Percentiles rank a stretch among this genome's conserved stretches.
These are phyloP conservation scores for Onychostruthus taczanowskii DNA, from an alignment of 2,113 vertebrate genomes.

Conservation along the genomic window DNA sequence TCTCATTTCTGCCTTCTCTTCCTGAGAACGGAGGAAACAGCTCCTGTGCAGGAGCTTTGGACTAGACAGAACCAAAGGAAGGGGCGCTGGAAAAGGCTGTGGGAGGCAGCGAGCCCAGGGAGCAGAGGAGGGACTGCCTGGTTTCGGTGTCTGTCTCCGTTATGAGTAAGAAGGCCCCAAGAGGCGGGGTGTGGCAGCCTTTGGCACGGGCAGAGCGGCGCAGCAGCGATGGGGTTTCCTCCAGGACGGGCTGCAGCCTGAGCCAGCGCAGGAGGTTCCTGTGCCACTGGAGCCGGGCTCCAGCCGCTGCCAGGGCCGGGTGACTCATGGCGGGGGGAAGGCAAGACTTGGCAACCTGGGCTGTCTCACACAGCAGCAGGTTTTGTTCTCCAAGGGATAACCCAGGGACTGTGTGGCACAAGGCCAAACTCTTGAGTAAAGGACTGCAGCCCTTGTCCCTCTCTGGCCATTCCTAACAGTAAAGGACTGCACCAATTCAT, in stretches of 20 bases:
- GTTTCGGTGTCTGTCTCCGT: background rate
- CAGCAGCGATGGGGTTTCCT: background rate
- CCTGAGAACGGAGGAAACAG: background rate
- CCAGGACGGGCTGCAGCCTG: background rate
- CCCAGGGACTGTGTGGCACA: background rate
- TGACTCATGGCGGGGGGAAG: background rate
- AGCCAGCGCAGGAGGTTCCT: conserved; percentile 36
- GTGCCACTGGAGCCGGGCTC: background rate
- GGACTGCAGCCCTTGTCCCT: background rate
- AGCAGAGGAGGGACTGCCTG: background rate
- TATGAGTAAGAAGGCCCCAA: conserved; percentile 19
- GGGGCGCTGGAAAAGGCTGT: background rate
- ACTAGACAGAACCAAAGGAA: background rate
- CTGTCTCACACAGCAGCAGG: background rate
- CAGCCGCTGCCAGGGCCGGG: background rate
- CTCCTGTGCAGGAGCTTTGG: background rate
- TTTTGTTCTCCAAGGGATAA: conserved; percentile 5
- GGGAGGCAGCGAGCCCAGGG: background rate
- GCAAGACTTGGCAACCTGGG: conserved; percentile 29
- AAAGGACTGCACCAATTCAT: background rate
- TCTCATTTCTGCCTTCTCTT: background rate
- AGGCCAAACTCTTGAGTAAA: background rate
- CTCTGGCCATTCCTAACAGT: background rate
- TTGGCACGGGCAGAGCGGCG: background rate
- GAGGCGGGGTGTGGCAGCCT: background rate